Evolutionary conservation across 2,113 vertebrate genomes (phyloP), one percentile per base, ranked within the genome.

Genomic region (Notiomystis cincta): DNA sequence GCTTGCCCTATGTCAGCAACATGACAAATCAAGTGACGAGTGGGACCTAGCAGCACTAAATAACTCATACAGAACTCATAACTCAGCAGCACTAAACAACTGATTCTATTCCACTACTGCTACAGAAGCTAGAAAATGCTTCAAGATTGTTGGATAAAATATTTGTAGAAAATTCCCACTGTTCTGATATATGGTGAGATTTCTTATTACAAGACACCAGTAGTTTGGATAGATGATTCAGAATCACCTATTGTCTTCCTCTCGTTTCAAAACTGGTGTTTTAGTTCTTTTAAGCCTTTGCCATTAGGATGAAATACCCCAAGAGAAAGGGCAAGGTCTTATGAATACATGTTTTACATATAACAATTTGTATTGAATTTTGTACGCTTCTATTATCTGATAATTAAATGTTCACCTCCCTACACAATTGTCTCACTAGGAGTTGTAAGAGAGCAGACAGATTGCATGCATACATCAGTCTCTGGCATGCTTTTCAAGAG

Each of bases 311-410:
- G 75, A 87, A 70, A 37, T 33, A 67, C 13, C 2, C 14, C 5
- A 51, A 70, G 7, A 79, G 12, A 81, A 86, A 44, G 20, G 9
- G 4, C 16, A 82, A 72, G 17, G 6, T 67, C 54, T 62, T 81
- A 17, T 3, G 9, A 10, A 42, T 64, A 78, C 4, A 5, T 8
- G 7, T 20, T 67, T 91, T 35, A 50, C 9, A 8, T 38, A 56
- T 6, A 84, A 21, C 25, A 57, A 20, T 81, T 38, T 73, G 2
- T 44, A 66, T 8, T 73, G 44, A 60, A 48, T 67, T 57, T 81
- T 65, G 10, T 40, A 62, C 1, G 3, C 4, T 64, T 62, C 25
- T 25, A 20, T 40, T 0, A 2, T 8, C 15, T 42, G 4, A 16
- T 38, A 66, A 51, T 28, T 82, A 60, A 48, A 53, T 30, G 28